Percentiles rank a stretch among this genome's conserved stretches.
Conservation (phyloP, 2,888 invertebrate genomes). For the Tenthredo distinguenda region DNA sequence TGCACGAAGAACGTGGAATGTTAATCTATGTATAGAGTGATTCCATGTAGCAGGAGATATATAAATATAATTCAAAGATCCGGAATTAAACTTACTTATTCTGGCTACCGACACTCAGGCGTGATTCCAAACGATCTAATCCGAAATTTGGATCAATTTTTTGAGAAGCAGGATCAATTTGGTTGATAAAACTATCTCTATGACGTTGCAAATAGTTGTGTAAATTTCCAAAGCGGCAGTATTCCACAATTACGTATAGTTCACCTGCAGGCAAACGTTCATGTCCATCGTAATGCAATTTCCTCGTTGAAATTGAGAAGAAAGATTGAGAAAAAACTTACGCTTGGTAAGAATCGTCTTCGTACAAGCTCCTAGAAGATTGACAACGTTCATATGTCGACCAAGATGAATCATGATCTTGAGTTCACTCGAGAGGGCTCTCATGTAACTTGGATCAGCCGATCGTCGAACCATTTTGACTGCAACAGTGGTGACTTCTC, state of each 20-base stretch:
- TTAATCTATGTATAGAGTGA: not conserved
- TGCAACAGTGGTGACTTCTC: constrained; percentile 90
- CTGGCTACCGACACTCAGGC: constrained; percentile 81
- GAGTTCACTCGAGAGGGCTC: constrained; percentile 93
- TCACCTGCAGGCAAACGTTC: constrained; percentile 82
- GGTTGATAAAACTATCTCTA: constrained; percentile 90
- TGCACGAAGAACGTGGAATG: constrained; percentile 64
- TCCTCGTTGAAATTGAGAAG: too few species aligned
- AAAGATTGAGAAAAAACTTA: constrained; percentile 77
- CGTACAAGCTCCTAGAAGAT: constrained; percentile 96
- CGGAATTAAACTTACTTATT: constrained; percentile 77
- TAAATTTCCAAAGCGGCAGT: constrained; percentile 95
- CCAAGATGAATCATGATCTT: constrained; percentile 98
- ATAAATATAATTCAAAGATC: not conserved
- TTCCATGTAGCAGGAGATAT: not conserved
- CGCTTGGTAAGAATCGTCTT: constrained; percentile 91
- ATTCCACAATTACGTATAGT: constrained; percentile 95
- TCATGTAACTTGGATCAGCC: constrained; percentile 91
- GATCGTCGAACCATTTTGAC: constrained; percentile 97
- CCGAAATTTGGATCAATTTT: constrained; percentile 85
- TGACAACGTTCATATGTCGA: constrained; percentile 96
- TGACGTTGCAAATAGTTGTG: constrained; percentile 93
- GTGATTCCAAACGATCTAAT: constrained; percentile 80
- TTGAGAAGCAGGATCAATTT: constrained; percentile 86
- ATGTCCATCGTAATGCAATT: not conserved